phyloP scores from a whole-genome alignment of 2,113 vertebrate species.

The Melanerpes formicivorus region DNA sequence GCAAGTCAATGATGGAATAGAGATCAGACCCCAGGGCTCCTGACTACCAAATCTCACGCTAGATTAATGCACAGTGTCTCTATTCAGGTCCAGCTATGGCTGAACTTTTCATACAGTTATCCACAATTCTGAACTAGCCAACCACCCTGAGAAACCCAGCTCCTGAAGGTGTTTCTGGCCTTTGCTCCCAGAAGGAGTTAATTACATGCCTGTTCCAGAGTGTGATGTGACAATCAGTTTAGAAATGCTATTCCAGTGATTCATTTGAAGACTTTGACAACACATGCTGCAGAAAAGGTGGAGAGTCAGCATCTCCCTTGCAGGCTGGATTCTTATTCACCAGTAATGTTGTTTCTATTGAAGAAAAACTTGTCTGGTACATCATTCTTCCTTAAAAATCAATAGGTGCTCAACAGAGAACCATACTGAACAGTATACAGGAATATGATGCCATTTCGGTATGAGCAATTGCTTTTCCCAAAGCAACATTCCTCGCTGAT shows the following conservation, averaged over 20 bases:
- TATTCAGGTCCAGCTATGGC: not conserved
- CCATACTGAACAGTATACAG: not conserved
- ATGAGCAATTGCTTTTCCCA: conserved; percentile 48
- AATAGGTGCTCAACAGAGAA: conserved; percentile 37
- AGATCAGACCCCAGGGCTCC: conserved; percentile 16
- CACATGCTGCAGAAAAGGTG: not conserved
- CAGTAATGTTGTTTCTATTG: conserved; percentile 36
- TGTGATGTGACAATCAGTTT: not conserved
- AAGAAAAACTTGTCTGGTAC: conserved; percentile 22
- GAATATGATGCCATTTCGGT: conserved; percentile 29
- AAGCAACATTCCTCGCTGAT: conserved; percentile 10
- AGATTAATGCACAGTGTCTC: not conserved
- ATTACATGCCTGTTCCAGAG: not conserved
- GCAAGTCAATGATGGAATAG: not conserved
- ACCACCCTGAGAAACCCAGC: not conserved
- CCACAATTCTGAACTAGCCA: not conserved
- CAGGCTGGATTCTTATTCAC: not conserved
- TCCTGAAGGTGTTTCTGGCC: conserved; percentile 1
- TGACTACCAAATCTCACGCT: conserved; percentile 44
- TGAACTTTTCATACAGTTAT: conserved; percentile 46
- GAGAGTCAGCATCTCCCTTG: not conserved
- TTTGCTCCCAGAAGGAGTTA: conserved; percentile 19
- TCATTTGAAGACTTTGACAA: not conserved
- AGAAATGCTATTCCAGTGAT: not conserved
- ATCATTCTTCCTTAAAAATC: conserved; percentile 58